Base-by-base conservation (phyloP, 2,888 invertebrate species). In the Azorinus chamasolen region DNA sequence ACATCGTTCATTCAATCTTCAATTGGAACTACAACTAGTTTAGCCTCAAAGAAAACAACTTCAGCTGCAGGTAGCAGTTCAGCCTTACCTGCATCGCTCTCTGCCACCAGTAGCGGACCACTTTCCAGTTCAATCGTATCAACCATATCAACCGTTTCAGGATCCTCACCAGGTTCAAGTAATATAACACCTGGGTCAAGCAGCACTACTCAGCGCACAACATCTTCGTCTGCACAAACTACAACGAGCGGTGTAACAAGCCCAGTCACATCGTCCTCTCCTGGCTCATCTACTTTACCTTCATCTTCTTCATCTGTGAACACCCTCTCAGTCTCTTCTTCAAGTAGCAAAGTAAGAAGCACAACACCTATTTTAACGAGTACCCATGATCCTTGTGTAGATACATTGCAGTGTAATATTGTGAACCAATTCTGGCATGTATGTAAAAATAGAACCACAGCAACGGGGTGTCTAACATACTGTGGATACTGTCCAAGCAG, bases 401-500 rank as follows among this genome's bases (percentile, higher is more conserved):
- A 64, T 18, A 64, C 64, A 1, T 16, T 75, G 27, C 59, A 75
- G 43, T 76, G 76, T 57, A 46, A 41, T 18, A 24, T 66, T 24
- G 25, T 76, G 0, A 65, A 71, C 18, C 39, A 54, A 2, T 76
- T 58, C 32, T 70, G 70, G 62, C 51, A 53, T 1, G 22, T 76
- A 14, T 76, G 76, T 62, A 20, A 45, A 8, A 62, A 62, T n/a
- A 63, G 65, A 16, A 43, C 41, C 14, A 63, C 71, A 14, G 57
- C 71, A 32, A 32, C 48, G 16, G 57, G 62, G 5, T 71, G 71
- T 41, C 39, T 71, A 4, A 48, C 57, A 24, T 77, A 57, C 45
- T 71, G 71, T 48, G 76, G 76, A 4, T 71, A 41, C 25, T 71
- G 71, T 25, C 57, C 64, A 12, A 65, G 65, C 0, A 59, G 59